Evolutionary conservation across 2,888 invertebrate species (phyloP).

Genomic region (Neoitamus cyanurus): DNA sequence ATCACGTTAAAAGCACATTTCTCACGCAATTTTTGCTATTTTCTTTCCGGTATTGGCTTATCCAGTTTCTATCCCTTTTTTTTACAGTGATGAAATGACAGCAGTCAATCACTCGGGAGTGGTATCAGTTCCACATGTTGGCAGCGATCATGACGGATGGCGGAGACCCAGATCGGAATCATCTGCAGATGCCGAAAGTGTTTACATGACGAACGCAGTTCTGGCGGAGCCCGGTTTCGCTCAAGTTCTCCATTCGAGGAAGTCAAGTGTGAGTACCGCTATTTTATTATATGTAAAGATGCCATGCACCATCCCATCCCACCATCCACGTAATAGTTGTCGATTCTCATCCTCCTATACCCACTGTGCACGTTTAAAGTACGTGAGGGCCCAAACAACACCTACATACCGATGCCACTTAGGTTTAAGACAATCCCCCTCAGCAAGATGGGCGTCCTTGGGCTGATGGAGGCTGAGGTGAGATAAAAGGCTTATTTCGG

Average conservation of each 20-base stretch:
- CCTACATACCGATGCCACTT: not conserved
- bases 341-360: conserved; percentile 15
- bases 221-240: conserved; percentile 62
- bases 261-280: conserved; percentile 64
- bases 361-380: not conserved
- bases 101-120: conserved; percentile 69
- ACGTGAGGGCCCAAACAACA: not conserved
- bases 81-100: conserved; percentile 80
- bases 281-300: not conserved
- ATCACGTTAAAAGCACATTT: conserved; percentile 37
- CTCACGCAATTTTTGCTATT: conserved; percentile 22
- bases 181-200: conserved; percentile 80
- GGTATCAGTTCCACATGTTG: conserved; percentile 62
- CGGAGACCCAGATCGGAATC: conserved; percentile 83
- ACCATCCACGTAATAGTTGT: not conserved
- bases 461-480: not conserved
- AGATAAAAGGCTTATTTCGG: conserved; percentile 37
- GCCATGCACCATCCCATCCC: not conserved
- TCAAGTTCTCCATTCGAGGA: conserved; percentile 65
- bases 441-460: not conserved
- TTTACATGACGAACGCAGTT: conserved; percentile 69
- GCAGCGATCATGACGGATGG: conserved; percentile 76
- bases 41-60: not conserved
- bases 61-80: not conserved
- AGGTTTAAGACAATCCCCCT: conserved; percentile 8